Percentiles rank a stretch among this genome's conserved stretches.
These are phyloP conservation scores for Hyaena hyaena DNA, from an alignment of 2,113 vertebrate genomes.

Conservation along the genomic window DNA sequence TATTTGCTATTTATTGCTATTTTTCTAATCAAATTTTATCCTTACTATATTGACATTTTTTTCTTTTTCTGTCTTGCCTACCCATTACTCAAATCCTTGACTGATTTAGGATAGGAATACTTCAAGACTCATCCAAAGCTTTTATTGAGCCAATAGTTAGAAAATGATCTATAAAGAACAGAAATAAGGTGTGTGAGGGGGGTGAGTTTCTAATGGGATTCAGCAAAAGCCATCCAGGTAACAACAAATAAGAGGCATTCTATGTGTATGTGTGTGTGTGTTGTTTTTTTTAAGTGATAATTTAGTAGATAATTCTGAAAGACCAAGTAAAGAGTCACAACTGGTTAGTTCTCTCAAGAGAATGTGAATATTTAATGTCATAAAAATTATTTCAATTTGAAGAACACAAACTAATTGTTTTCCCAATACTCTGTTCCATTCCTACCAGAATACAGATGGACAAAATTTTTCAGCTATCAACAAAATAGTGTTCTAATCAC, in stretches of 20 bases:
- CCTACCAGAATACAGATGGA: constrained; percentile 19
- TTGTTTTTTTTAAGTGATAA: neutral
- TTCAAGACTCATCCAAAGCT: constrained; percentile 4
- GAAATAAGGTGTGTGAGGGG: neutral
- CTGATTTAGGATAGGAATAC: neutral
- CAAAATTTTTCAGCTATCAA: constrained; percentile 26
- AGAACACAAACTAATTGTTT: neutral
- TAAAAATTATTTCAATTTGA: neutral
- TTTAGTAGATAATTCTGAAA: neutral
- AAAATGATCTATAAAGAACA: neutral
- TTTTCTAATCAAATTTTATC: constrained; percentile 1
- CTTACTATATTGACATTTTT: neutral
- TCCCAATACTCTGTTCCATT: neutral
- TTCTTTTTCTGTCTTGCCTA: neutral
- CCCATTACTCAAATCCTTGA: constrained; percentile 5
- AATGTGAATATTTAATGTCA: constrained; percentile 19
- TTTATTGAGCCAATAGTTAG: neutral
- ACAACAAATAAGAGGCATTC: constrained; percentile 9
- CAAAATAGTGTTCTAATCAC: neutral
- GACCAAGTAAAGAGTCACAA: neutral
- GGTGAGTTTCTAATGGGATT: neutral
- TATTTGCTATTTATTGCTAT: neutral
- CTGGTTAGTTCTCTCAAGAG: neutral
- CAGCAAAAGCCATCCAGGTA: neutral
- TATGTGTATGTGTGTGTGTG: neutral